A percentile compares a stretch with the other conserved stretches of the same genome.
Evolutionary conservation across 2,797 vertebrate species (phyloP).

Genomic region (Danio aesculapii): DNA sequence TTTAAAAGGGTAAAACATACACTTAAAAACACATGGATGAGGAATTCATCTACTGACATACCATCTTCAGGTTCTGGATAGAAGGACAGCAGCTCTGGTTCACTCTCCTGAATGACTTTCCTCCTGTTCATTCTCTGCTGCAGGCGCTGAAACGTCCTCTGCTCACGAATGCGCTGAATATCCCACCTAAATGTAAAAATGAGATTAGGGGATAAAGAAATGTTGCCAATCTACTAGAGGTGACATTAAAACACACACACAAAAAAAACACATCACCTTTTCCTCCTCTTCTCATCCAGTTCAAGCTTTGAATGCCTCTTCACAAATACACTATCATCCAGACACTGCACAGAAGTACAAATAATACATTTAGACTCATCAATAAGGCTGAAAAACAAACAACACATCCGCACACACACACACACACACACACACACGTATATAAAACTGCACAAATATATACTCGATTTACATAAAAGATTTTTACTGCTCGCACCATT

Average conservation of each 20-base stretch:
- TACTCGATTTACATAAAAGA: no score
- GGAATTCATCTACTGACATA: constrained; percentile 62
- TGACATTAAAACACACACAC: neutral
- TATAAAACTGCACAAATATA: no score
- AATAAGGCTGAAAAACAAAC: neutral
- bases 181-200: constrained; percentile 79
- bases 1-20: neutral
- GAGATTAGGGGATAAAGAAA: neutral
- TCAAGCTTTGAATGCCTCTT: constrained; percentile 89
- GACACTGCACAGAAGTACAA: constrained; percentile 71
- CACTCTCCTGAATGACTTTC: constrained; percentile 87
- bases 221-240: neutral
- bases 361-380: neutral
- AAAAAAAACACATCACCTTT: constrained; percentile 76
- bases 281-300: constrained; percentile 89
- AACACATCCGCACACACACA: no score
- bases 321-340: constrained; percentile 85
- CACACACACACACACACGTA: no score
- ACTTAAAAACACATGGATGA: neutral
- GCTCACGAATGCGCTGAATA: constrained; percentile 83
- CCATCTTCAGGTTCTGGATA: constrained; percentile 88
- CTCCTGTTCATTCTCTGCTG: constrained; percentile 82
- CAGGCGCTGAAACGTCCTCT: constrained; percentile 65
- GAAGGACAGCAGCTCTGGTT: constrained; percentile 88
- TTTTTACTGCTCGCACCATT: no score